Evolutionary conservation across 2,797 vertebrate species (phyloP).

Genomic region (Bryconaethiops microstoma): DNA sequence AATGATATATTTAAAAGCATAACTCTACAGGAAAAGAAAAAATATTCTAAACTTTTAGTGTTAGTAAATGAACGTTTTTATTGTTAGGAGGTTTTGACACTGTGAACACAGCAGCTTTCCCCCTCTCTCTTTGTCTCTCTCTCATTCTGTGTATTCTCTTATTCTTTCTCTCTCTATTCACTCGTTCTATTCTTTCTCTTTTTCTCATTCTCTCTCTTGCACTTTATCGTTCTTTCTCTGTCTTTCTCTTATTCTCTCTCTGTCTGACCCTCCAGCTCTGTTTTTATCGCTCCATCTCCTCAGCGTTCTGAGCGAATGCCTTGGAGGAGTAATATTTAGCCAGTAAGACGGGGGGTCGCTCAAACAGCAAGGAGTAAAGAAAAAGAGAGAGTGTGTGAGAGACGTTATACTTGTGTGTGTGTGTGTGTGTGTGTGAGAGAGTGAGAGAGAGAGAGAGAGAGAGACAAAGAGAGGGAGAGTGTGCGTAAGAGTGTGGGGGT

Average conservation of each 20-base stretch:
- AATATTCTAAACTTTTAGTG: too few species aligned
- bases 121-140: not conserved
- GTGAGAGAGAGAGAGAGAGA: too few species aligned
- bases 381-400: not conserved
- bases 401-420: conserved; percentile 8
- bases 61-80: too few species aligned
- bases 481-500: too few species aligned
- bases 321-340: conserved; percentile 36
- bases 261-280: conserved; percentile 16
- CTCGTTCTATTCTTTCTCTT: not conserved
- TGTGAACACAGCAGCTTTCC: not conserved
- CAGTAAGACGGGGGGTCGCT: conserved; percentile 17
- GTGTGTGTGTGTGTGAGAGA: too few species aligned
- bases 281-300: not conserved
- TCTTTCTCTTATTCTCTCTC: conserved; percentile 14
- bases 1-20: too few species aligned
- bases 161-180: not conserved
- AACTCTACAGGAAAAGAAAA: too few species aligned
- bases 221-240: not conserved
- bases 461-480: conserved; percentile 45
- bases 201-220: not conserved
- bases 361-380: not conserved
- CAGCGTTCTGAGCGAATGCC: conserved; percentile 16
- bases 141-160: not conserved
- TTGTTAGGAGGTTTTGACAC: too few species aligned